Base-by-base conservation (phyloP, 92 coral and sea anemone species). In the Metridium senile region DNA sequence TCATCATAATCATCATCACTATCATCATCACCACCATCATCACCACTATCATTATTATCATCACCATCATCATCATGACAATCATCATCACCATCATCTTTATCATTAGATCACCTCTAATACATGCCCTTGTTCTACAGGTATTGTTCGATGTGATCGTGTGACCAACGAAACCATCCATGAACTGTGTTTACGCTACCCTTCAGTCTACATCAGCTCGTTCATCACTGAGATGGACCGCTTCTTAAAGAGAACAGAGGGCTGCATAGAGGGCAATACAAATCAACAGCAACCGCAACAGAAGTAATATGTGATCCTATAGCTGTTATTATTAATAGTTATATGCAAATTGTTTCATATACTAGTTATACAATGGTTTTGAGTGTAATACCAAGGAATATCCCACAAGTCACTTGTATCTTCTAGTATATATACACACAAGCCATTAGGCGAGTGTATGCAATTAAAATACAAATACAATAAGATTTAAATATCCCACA, bases 151-250 rank as follows among this genome's bases (percentile, higher is more conserved):
- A 11, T 94, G 98, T 68, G 98, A 92, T 59, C 79, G 62, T 63
- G 93, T 94, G 33, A 58, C 82, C 1, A 93, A 92, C 2, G 39
- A 84, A 33, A 85, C 89, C 2, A 87, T 92, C 11, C 64, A 76
- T 16, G 89, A 85, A 33, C 88, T 94, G 35, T 84, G 82, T 51
- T 61, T 59, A 16, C 88, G 81, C 46, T 89, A 81, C 77, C 98
- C 97, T 0, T 43, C 75, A 1, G 85, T 92, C 18, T 92, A 89
- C 71, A 80, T 94, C 26, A 94, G 98, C 54, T 92, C 98, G 0
- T 83, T 94, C 35, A 52, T 82, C 61, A 94, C 97, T 21, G 98
- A 92, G 72, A 91, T 94, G 94, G 88, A 89, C 57, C 88, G 88
- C 1, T 66, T 91, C 86, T 84, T 83, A 33, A 81, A 77, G 30